Evolutionary conservation across 2,888 invertebrate species (phyloP), one percentile per base, ranked within the genome.

Genomic region (Amiota mariae): DNA sequence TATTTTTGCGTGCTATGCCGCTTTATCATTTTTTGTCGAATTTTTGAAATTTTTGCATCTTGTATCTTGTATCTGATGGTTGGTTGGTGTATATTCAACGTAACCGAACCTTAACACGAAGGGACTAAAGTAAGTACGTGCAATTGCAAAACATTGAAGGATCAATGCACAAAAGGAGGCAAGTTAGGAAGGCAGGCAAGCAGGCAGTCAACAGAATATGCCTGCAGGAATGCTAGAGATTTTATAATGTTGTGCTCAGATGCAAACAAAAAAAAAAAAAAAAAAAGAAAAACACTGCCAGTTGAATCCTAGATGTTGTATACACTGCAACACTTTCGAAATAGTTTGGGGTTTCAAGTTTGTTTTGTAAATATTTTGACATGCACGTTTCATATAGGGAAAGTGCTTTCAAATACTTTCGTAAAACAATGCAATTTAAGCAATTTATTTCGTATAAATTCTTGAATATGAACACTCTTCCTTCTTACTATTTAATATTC

Each of bases 111-210:
- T 36, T 18, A 8, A 18, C 59, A 15, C 4, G 12, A 54, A 68
- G 54, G 3, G 36, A 36, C 36, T 36, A 36, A 36, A 36, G 36
- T 36, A 36, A 36, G 36, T 2, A 68, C 49, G 67, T 68, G 51
- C 67, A 68, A 68, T 54, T 68, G 51, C 48, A 68, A 24, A 68
- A 51, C 67, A 68, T 51, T 54, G 51, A n/a, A 54, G 54, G 67
- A 68, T 68, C 67, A 68, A 24, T 12, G 63, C 24, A 24, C 24
- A 20, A 36, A 36, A 36, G 36, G 36, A 36, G 36, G 36, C 36
- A 36, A 36, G 6, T 36, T 6, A 36, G 8, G 36, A 2, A 36
- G 36, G 24, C 24, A 24, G 24, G 24, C 24, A 24, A 2, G 24
- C 24, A 54, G n/a, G n/a, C 54, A n/a, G 13, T 54, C n/a, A 54